Evolutionary conservation across 2,113 vertebrate genomes (phyloP).

Genomic region (Passer domesticus): DNA sequence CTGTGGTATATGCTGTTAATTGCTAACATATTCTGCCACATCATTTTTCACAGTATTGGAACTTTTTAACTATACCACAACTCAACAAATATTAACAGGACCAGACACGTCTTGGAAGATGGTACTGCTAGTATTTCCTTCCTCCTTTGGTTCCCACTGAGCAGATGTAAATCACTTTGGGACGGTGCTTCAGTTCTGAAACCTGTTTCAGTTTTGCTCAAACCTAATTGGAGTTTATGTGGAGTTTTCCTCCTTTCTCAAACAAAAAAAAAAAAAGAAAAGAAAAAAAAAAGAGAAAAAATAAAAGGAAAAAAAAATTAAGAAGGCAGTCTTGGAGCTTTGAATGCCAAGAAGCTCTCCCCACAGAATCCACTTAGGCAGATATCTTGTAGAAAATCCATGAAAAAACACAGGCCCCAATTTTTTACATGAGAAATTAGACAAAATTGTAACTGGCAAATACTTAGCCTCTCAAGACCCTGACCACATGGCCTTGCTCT

Average conservation of each 20-base stretch:
- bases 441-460: conserved; percentile 32
- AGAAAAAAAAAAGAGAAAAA: background rate
- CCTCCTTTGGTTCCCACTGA: conserved; percentile 33
- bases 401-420: background rate
- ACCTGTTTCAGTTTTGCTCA: conserved; percentile 58
- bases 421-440: conserved; percentile 8
- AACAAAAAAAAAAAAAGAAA: background rate
- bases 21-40: conserved; percentile 58
- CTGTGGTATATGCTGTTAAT: conserved; percentile 59
- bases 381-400: background rate
- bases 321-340: background rate
- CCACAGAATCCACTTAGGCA: background rate
- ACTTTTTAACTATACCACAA: conserved; percentile 49
- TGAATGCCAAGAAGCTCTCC: conserved; percentile 26
- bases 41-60: conserved; percentile 50
- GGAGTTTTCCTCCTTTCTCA: conserved; percentile 6
- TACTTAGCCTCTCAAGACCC: background rate
- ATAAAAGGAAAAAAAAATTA: background rate
- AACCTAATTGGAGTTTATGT: conserved; percentile 27
- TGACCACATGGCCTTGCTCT: background rate
- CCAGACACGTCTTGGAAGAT: conserved; percentile 47
- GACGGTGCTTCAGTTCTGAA: conserved; percentile 31
- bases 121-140: conserved; percentile 37
- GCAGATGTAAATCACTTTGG: conserved; percentile 50
- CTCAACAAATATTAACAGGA: conserved; percentile 53